Conservation (phyloP, 2,888 invertebrate species). For the Agonopterix heracliana region DNA sequence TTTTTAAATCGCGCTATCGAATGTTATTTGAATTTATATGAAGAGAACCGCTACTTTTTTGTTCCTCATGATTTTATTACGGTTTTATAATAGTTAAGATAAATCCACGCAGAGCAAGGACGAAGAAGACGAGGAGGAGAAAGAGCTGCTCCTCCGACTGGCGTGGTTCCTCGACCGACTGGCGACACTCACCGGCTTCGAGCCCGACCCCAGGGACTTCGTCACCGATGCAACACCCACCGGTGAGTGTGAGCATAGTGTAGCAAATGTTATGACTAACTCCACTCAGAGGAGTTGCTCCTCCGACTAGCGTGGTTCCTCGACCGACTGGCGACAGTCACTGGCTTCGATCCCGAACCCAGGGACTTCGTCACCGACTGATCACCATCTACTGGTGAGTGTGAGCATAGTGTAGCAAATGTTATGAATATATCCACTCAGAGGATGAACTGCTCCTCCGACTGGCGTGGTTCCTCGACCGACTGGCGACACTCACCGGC, state of each 20-base stretch:
- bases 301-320: conserved; percentile 60
- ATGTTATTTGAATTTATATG: too few species aligned
- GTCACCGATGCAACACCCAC: conserved; percentile 13
- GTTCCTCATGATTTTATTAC: too few species aligned
- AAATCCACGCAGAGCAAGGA: conserved; percentile 16
- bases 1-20: too few species aligned
- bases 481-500: conserved; percentile 52
- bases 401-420: not conserved
- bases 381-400: conserved; percentile 7
- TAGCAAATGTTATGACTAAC: not conserved
- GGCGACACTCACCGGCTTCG: conserved; percentile 53
- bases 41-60: too few species aligned
- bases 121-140: conserved; percentile 38
- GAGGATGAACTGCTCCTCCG: conserved; percentile 41
- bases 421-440: conserved; percentile 10
- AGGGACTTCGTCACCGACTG: conserved; percentile 14
- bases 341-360: conserved; percentile 45
- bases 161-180: conserved; percentile 61
- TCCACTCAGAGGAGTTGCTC: too few species aligned
- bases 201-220: conserved; percentile 24
- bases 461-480: conserved; percentile 59
- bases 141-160: conserved; percentile 50
- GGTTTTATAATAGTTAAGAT: too few species aligned
- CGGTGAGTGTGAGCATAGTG: conserved; percentile 1
- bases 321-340: conserved; percentile 51